phyloP scores from a whole-genome alignment of 2,888 invertebrate genomes.

The Tetanocera ferruginea region DNA sequence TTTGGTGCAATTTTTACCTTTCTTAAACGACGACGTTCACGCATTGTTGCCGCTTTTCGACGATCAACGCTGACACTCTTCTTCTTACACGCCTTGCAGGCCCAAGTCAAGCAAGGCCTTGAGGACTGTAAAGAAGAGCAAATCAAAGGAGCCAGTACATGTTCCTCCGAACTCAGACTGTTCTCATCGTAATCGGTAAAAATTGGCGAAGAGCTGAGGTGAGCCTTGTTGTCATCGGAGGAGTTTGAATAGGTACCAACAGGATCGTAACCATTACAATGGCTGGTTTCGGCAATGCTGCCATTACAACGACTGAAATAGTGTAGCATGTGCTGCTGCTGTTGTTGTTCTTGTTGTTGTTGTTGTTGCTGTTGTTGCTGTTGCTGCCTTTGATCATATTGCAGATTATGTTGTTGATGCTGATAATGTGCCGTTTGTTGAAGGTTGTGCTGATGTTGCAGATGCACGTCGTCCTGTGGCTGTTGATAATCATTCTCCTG shows the following conservation, averaged over 20 bases:
- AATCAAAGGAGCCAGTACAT: conserved; percentile 69
- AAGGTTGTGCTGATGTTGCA: conserved; percentile 36
- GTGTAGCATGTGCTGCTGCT: conserved; percentile 50
- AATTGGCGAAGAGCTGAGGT: conserved; percentile 64
- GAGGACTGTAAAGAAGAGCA: conserved; percentile 69
- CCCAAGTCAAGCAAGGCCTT: conserved; percentile 93
- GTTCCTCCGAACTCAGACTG: conserved; percentile 68
- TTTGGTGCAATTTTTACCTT: conserved; percentile 76
- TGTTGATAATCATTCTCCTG: conserved; percentile 52
- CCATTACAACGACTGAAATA: conserved; percentile 59
- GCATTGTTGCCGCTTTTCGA: conserved; percentile 95
- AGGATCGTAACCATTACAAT: conserved; percentile 42
- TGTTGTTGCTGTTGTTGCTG: conserved; percentile 37
- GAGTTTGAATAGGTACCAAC: conserved; percentile 48
- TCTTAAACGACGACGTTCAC: conserved; percentile 91
- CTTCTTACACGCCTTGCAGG: conserved; percentile 97
- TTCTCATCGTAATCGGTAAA: conserved; percentile 70
- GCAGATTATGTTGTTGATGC: conserved; percentile 34
- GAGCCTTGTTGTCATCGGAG: conserved; percentile 53
- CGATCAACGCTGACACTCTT: conserved; percentile 96
- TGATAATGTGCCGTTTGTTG: conserved; percentile 29
- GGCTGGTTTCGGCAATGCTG: background rate
- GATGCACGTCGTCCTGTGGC: too few species aligned
- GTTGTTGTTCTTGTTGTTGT: conserved; percentile 43
- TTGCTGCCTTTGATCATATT: conserved; percentile 42